Base-by-base conservation (phyloP, 2,888 invertebrate genomes). In the Leptinotarsa haldemani region DNA sequence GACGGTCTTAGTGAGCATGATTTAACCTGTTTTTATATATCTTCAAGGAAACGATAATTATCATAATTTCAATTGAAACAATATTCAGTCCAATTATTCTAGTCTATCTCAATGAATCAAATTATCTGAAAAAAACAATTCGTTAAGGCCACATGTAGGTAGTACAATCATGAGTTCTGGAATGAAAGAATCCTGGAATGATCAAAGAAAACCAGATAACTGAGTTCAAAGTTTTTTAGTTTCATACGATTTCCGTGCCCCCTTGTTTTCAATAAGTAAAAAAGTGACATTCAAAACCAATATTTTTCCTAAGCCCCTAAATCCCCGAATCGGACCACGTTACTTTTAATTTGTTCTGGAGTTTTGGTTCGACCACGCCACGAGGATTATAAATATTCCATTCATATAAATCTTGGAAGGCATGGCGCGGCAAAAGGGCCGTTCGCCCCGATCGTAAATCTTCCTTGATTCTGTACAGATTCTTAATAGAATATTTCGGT, bases 331-430 rank as follows among this genome's bases (percentile, higher is more conserved):
- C 76, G 80, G 80, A 81, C 80, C 77, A 80, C 82, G 80, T 81
- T 84, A 84, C 82, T 84, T 85, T 84, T 85, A 85, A 85, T 85
- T 84, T 83, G 83, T 82, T 82, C 83, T 78, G 82, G 65, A 78
- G 76, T 74, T 72, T 82, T 82, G 80, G 81, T 77, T 76, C 77
- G 77, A 77, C 76, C 79, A 78, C 77, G 78, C 78, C 79, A 72
- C 67, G 68, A 84, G 79, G 84, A 85, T 85, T 85, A 85, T 85
- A 85, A 84, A 85, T 85, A 85, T 85, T 84, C 85, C 82, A 83
- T 84, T 84, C 82, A 84, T 84, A 85, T 84, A 85, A 84, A 85
- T 85, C 84, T 83, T 80, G 77, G 78, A 78, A 80, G 81, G 77
- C 77, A 70, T 71, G 75, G 75, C 73, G 76, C 75, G 78, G 76